Conservation (phyloP, 2,888 invertebrate species). For the Molanna angustata region DNA sequence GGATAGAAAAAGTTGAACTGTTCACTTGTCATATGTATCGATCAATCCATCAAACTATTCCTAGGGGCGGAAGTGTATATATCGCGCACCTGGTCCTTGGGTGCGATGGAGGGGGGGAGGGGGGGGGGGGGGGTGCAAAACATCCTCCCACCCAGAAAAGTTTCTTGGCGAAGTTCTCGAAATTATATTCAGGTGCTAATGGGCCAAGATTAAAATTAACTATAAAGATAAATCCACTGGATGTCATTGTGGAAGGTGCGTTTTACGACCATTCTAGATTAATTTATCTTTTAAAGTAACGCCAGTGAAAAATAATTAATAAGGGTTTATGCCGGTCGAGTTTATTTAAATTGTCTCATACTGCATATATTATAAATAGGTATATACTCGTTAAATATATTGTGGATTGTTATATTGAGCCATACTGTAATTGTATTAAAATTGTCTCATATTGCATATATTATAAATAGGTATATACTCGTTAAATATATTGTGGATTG, state of each 20-base stretch:
- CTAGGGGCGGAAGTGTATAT: too few relatives aligned
- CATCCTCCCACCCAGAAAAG: conserved; percentile 9
- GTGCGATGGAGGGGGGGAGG: too few relatives aligned
- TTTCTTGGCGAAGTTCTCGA: conserved; percentile 24
- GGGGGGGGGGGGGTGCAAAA: too few relatives aligned
- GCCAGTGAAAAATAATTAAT: conserved; percentile 33
- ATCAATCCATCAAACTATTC: too few relatives aligned
- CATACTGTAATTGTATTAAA: too few relatives aligned
- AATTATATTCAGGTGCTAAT: conserved; percentile 34
- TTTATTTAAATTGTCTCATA: conserved; percentile 24
- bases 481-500: too few relatives aligned
- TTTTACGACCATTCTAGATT: conserved; percentile 33
- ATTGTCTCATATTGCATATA: conserved; percentile 10
- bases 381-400: too few relatives aligned
- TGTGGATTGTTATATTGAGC: too few relatives aligned
- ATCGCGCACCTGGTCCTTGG: too few relatives aligned
- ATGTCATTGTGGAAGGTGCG: conserved; percentile 33
- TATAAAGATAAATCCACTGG: conserved; percentile 33
- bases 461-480: too few relatives aligned
- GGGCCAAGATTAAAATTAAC: conserved; percentile 33
- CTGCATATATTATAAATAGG: too few relatives aligned
- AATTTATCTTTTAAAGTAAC: conserved; percentile 33
- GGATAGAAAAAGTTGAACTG: not conserved
- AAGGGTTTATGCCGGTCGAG: conserved; percentile 30
- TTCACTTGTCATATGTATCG: too few relatives aligned